Conservation (phyloP, 2,888 invertebrate genomes). For the Lasioglossum oenotherae region DNA sequence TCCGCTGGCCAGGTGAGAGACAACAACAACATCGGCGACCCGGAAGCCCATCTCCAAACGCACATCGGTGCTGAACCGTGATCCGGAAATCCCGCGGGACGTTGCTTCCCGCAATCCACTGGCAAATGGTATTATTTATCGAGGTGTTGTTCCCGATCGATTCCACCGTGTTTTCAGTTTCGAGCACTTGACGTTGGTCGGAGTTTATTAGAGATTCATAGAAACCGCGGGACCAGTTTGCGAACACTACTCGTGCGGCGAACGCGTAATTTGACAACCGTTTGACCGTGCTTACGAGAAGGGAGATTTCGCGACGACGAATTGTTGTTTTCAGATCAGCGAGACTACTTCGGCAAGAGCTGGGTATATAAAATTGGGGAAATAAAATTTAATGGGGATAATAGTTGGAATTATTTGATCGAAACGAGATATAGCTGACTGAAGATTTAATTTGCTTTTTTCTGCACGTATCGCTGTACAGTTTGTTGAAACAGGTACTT, state of each 20-base stretch:
- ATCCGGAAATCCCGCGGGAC: constrained; percentile 36
- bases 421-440: not conserved
- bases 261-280: too few species aligned
- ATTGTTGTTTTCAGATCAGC: too few species aligned
- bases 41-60: constrained; percentile 34
- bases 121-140: constrained; percentile 52
- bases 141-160: constrained; percentile 31
- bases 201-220: constrained; percentile 35
- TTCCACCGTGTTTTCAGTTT: constrained; percentile 14
- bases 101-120: constrained; percentile 33
- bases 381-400: too few species aligned
- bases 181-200: constrained; percentile 13
- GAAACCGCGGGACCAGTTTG: constrained; percentile 10
- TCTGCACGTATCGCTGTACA: not conserved
- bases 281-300: too few species aligned
- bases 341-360: too few species aligned
- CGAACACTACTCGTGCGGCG: not conserved
- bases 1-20: constrained; percentile 21
- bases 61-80: constrained; percentile 20
- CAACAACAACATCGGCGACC: constrained; percentile 16
- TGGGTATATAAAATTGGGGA: too few species aligned
- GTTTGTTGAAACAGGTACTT: not conserved
- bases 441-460: too few species aligned
- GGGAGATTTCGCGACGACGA: too few species aligned
- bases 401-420: too few species aligned